Conservation (phyloP, 92 coral and sea anemone genomes). For the Ricordea florida region DNA sequence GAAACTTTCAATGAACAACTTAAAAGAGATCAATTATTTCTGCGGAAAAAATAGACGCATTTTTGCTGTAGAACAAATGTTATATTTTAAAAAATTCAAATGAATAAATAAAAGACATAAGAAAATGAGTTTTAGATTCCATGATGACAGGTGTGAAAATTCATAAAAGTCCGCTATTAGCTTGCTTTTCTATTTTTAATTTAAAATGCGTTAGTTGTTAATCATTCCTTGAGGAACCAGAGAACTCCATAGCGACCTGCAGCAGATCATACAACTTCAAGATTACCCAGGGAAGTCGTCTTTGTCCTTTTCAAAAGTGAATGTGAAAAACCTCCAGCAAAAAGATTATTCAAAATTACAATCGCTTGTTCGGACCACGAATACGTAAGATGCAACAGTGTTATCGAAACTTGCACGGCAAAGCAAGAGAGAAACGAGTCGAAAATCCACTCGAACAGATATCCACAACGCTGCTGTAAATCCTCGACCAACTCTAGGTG, state of each 20-base stretch:
- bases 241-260: conserved; percentile 9
- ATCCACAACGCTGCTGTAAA: not conserved
- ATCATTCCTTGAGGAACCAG: not conserved
- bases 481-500: not conserved
- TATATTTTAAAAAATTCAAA: too few species aligned
- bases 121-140: too few species aligned
- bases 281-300: not conserved
- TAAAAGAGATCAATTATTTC: too few species aligned
- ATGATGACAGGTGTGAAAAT: too few species aligned
- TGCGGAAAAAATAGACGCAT: too few species aligned
- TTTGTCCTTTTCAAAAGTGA: conserved; percentile 4
- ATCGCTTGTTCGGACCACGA: conserved; percentile 22
- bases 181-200: not conserved
- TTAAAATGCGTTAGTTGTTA: too few species aligned
- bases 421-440: conserved; percentile 26
- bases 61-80: too few species aligned
- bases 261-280: conserved; percentile 9
- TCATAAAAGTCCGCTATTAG: too few species aligned
- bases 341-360: conserved; percentile 14
- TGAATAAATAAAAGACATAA: too few species aligned
- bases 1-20: too few species aligned
- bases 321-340: not conserved
- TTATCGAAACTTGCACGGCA: conserved; percentile 42
- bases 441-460: conserved; percentile 14
- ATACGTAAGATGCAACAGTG: conserved; percentile 10